Evolutionary conservation across 1,140 invertebrate species (phyloP).

Genomic region (Acyrthosiphon pisum): DNA sequence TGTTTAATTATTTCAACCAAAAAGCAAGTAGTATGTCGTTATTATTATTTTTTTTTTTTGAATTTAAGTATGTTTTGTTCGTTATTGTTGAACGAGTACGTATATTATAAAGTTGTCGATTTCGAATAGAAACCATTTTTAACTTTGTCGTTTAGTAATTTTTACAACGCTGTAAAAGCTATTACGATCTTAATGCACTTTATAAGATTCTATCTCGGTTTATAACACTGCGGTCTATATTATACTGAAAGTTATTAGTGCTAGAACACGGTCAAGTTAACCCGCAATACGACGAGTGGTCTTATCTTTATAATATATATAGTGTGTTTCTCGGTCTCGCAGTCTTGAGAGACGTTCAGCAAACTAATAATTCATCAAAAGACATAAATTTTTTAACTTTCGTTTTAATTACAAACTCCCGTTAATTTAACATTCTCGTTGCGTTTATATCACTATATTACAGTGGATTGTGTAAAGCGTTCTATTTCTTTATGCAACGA

Average conservation of each 20-base stretch:
- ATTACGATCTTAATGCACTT: background rate
- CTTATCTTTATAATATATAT: constrained; percentile 18
- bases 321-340: background rate
- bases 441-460: background rate
- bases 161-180: background rate
- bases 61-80: background rate
- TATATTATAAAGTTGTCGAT: background rate
- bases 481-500: constrained; percentile 7
- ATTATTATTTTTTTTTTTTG: background rate
- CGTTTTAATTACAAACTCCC: constrained; percentile 23
- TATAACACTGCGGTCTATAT: constrained; percentile 6
- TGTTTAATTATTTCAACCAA: background rate
- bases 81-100: background rate
- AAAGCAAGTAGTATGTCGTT: background rate
- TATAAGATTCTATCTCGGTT: background rate
- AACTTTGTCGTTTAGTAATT: background rate
- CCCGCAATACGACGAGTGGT: background rate
- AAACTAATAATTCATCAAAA: constrained; percentile 5
- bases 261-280: background rate
- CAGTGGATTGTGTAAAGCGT: background rate
- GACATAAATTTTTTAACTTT: background rate
- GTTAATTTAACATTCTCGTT: constrained; percentile 36
- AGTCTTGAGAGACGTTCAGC: background rate
- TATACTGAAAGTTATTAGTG: constrained; percentile 4
- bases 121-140: background rate